Evolutionary conservation across 2,888 invertebrate species (phyloP).

Genomic region (Apeira syringaria): DNA sequence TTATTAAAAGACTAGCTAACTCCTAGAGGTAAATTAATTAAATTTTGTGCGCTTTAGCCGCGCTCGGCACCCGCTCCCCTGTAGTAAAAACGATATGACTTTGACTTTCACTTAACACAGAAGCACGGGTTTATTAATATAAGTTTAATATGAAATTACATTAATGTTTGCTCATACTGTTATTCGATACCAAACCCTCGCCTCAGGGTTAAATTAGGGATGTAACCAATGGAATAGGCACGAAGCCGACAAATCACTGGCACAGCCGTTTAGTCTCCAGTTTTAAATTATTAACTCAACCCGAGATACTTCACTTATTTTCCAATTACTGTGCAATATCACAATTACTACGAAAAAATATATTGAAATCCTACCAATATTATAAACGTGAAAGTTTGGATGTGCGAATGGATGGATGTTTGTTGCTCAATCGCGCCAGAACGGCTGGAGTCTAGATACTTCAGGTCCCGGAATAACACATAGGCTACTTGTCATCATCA

Average conservation of each 20-base stretch:
- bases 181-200: slow-evolving; percentile 38
- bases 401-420: too few species aligned
- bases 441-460: too few species aligned
- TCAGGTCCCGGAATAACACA: too few species aligned
- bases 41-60: slow-evolving; percentile 21
- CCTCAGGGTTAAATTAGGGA: slow-evolving; percentile 76
- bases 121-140: slow-evolving; percentile 14
- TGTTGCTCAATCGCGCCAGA: too few species aligned
- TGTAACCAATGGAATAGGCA: slow-evolving; percentile 68
- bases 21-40: slow-evolving; percentile 42
- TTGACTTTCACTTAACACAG: slow-evolving; percentile 31
- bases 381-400: too few species aligned
- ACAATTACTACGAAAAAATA: too few species aligned
- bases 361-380: too few species aligned
- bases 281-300: slow-evolving; percentile 7
- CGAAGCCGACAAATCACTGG: slow-evolving; percentile 52
- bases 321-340: too few species aligned
- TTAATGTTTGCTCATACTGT: slow-evolving; percentile 5
- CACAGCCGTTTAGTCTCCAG: slow-evolving; percentile 4
- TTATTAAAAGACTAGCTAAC: slow-evolving; percentile 30
- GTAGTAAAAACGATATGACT: slow-evolving; percentile 20
- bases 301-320: too few species aligned
- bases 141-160: slow-evolving; percentile 2
- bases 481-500: too few species aligned
- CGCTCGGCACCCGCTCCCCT: slow-evolving; percentile 29